Evolutionary conservation across 1,140 invertebrate species (phyloP).

Genomic region (Apis cerana): DNA sequence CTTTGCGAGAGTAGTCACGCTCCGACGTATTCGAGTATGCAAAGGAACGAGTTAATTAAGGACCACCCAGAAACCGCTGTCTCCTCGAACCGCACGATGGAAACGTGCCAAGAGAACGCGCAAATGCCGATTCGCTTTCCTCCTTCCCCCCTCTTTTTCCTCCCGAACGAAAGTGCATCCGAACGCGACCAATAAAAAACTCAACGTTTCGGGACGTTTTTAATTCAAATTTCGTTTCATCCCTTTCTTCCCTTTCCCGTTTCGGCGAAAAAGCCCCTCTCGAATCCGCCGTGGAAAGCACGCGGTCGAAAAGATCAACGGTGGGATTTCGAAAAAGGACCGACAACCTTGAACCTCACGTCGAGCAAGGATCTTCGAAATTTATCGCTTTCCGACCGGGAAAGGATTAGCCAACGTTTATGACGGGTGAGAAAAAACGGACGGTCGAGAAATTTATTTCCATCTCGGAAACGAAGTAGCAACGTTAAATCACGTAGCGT

Average conservation of each 20-base stretch:
- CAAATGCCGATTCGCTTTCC: constrained; percentile 41
- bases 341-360: constrained; percentile 14
- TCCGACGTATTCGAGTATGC: constrained; percentile 40
- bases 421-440: neutral
- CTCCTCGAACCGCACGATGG: constrained; percentile 37
- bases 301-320: no score
- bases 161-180: no score
- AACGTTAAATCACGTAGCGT: constrained; percentile 9
- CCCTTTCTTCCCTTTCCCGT: no score
- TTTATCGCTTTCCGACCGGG: constrained; percentile 16
- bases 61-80: constrained; percentile 53
- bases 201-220: no score
- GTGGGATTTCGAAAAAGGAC: constrained; percentile 32
- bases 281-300: no score
- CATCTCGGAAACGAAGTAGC: constrained; percentile 20
- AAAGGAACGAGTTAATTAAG: constrained; percentile 62
- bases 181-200: neutral
- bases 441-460: constrained; percentile 27
- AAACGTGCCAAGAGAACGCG: constrained; percentile 56
- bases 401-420: constrained; percentile 23
- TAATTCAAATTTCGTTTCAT: no score
- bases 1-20: constrained; percentile 36
- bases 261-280: no score
- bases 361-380: constrained; percentile 24
- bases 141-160: neutral